Evolutionary conservation across 2,888 invertebrate species (phyloP).

Genomic region (Mythimna lalbum): DNA sequence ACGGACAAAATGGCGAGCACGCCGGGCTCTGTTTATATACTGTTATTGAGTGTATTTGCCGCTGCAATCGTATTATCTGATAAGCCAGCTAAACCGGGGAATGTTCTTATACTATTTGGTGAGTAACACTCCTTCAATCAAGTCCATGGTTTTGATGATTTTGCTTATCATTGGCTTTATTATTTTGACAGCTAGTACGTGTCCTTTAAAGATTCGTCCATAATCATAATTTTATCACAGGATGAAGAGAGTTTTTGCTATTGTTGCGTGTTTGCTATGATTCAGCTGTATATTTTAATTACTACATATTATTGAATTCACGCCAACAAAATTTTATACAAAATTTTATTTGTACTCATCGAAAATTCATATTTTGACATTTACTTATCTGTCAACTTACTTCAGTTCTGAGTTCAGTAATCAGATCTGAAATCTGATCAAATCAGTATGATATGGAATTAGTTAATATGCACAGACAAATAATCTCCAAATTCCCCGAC

Average conservation of each 20-base stretch:
- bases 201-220: background rate
- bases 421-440: too few relatives aligned
- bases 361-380: too few relatives aligned
- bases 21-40: conserved; percentile 68
- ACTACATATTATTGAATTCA: too few relatives aligned
- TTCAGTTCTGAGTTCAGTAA: too few relatives aligned
- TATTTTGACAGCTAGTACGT: conserved; percentile 39
- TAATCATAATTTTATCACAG: background rate
- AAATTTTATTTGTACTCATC: too few relatives aligned
- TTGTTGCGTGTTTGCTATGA: background rate
- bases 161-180: too few relatives aligned
- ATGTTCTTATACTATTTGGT: conserved; percentile 84
- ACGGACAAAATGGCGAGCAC: conserved; percentile 70
- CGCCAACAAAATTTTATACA: too few relatives aligned
- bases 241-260: background rate
- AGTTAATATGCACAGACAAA: too few relatives aligned
- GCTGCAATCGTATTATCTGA: conserved; percentile 75
- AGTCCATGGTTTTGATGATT: background rate
- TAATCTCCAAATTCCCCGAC: too few relatives aligned
- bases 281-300: background rate
- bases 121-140: conserved; percentile 59
- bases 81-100: conserved; percentile 75
- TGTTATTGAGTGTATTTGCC: conserved; percentile 73
- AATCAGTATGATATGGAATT: too few relatives aligned
- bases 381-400: too few relatives aligned